Evolutionary conservation across 2,888 invertebrate genomes (phyloP), one percentile per base, ranked within the genome.

Genomic region (Aphelenchoides bicaudatus): DNA sequence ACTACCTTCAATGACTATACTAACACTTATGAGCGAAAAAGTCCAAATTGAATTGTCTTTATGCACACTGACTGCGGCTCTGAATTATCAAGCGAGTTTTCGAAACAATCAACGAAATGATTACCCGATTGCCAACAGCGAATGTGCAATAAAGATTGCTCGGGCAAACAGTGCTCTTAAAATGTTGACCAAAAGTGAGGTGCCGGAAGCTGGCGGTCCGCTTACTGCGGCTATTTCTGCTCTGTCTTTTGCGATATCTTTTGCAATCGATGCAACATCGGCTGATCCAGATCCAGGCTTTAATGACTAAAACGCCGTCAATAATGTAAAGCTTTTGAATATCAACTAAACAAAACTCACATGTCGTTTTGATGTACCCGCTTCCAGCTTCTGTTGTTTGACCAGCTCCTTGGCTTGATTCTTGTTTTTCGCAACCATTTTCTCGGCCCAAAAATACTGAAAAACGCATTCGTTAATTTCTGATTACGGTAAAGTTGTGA

Each of bases 21-120:
- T 82, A 37, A 89, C 80, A 56, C 91, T 86, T 0, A 91, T 89
- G 0, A 88, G 86, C n/a, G 88, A 87, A 66, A 93, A 82, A 74
- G 89, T 88, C 92, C 92, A 93, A 73, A 87, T 90, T 50, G 79
- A 78, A 34, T 76, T 76, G 60, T 83, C 81, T 27, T 84, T 83
- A 75, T 89, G 90, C 68, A 89, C 88, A 23, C 86, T 82, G 0
- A 88, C 88, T 46, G 91, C 89, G 80, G 90, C 88, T 90, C 90
- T 34, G 16, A 34, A 16, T 34, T 16, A 13, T 13, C 16, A 13
- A 13, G 34, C 16, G 16, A 34, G 34, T 34, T 34, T 13, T 34
- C 34, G 34, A 5, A 23, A 28, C 27, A 23, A 23, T 19, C 3
- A 47, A 47, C 47, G 16, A 5, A 64, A n/a, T n/a, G n/a, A n/a